These are phyloP conservation scores for Syngnathus scovelli DNA, from an alignment of 2,113 vertebrate species.

Conservation along the genomic window DNA sequence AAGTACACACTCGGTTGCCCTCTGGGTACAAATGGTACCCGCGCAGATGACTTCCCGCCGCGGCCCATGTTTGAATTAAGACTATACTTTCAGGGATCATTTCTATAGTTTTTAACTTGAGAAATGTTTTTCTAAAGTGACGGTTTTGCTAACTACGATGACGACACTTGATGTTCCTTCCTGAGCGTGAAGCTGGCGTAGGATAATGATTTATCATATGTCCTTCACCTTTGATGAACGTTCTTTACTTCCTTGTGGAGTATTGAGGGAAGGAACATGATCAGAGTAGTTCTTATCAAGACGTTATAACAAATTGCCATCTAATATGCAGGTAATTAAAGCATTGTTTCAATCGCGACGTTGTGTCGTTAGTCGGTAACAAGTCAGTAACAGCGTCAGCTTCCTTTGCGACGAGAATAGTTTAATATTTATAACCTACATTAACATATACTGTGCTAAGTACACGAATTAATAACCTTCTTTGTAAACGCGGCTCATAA, in stretches of 20 bases:
- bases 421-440: no score
- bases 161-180: slow-evolving; percentile 44
- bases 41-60: fast-evolving
- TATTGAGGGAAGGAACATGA: slow-evolving; percentile 36
- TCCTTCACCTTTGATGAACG: neutral
- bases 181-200: slow-evolving; percentile 21
- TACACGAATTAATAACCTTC: no score
- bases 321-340: no score
- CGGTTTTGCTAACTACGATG: slow-evolving; percentile 50
- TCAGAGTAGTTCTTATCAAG: slow-evolving; percentile 38
- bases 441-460: no score
- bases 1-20: neutral
- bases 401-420: no score
- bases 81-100: neutral
- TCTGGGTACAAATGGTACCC: neutral
- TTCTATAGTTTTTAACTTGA: slow-evolving; percentile 47
- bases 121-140: slow-evolving; percentile 61
- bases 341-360: no score
- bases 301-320: neutral
- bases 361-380: no score
- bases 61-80: neutral
- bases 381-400: no score
- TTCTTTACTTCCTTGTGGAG: neutral
- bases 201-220: neutral
- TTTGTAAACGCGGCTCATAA: no score